phyloP scores from a whole-genome alignment of 1,140 invertebrate species.

The Plodia interpunctella region DNA sequence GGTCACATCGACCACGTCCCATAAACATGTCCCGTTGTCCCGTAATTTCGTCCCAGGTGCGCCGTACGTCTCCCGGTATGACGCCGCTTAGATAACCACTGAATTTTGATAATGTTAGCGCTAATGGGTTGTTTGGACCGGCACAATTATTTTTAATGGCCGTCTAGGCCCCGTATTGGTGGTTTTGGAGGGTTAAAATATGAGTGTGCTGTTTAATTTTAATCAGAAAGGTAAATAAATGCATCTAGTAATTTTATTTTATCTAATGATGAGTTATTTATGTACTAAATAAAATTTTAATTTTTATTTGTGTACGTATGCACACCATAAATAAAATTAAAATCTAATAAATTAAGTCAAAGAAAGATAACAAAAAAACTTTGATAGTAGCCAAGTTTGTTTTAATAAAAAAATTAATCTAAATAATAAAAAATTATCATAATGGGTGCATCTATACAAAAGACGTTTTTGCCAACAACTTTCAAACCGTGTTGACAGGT shows the following conservation, averaged over 20 bases:
- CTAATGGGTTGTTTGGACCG: conserved; percentile 8
- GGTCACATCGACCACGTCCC: conserved; percentile 9
- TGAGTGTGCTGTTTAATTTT: conserved; percentile 4
- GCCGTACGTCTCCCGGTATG: conserved; percentile 7
- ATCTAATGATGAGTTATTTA: too few species aligned
- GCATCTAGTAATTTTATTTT: background rate
- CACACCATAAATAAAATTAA: too few species aligned
- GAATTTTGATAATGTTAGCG: conserved; percentile 11
- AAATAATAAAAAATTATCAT: too few species aligned
- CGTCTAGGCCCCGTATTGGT: background rate
- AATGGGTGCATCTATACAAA: too few species aligned
- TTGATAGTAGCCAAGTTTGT: too few species aligned
- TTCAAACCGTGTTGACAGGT: background rate
- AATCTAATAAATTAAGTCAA: too few species aligned
- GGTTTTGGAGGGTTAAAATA: conserved; percentile 5
- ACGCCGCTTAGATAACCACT: conserved; percentile 12
- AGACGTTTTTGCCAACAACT: background rate
- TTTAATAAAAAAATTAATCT: too few species aligned
- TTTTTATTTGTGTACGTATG: too few species aligned
- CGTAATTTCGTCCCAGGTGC: conserved; percentile 12
- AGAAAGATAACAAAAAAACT: too few species aligned
- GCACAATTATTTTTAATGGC: conserved; percentile 12
- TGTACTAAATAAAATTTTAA: too few species aligned
- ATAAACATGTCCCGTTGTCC: conserved; percentile 13
- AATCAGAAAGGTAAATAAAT: background rate